Percentiles rank a stretch among this genome's conserved stretches.
phyloP scores from a whole-genome alignment of 2,888 invertebrate species.

The Hydropsyche betteni region DNA sequence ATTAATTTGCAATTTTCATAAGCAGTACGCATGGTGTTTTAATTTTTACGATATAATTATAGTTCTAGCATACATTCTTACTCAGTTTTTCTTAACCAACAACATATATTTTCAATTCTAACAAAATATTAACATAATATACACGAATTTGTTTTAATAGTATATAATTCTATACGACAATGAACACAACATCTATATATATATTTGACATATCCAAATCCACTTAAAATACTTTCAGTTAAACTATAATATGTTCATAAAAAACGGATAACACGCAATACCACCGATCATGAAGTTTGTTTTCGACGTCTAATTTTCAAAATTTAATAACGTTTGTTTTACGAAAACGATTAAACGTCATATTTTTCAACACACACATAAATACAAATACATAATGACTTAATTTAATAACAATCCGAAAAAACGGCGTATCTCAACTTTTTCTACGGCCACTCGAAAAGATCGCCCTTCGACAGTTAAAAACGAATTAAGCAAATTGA shows the following conservation, averaged over 20 bases:
- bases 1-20: conserved; percentile 6
- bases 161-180: neutral
- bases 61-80: neutral
- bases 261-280: too few relatives aligned
- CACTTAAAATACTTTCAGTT: neutral
- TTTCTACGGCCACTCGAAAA: too few relatives aligned
- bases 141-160: neutral
- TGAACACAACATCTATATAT: neutral
- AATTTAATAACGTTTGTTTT: conserved; percentile 23
- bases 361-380: neutral
- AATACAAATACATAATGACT: neutral
- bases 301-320: conserved; percentile 14
- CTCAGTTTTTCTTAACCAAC: neutral
- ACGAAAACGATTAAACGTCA: conserved; percentile 11
- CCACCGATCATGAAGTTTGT: neutral
- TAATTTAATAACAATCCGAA: neutral
- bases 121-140: neutral
- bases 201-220: neutral
- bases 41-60: conserved; percentile 18
- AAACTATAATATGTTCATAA: too few relatives aligned
- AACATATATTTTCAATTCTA: conserved; percentile 1
- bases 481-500: conserved; percentile 44
- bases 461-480: conserved; percentile 31
- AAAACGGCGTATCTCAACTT: neutral
- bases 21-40: conserved; percentile 4